Evolutionary conservation across 1,140 invertebrate genomes (phyloP).

Genomic region (Drosophila obscura): DNA sequence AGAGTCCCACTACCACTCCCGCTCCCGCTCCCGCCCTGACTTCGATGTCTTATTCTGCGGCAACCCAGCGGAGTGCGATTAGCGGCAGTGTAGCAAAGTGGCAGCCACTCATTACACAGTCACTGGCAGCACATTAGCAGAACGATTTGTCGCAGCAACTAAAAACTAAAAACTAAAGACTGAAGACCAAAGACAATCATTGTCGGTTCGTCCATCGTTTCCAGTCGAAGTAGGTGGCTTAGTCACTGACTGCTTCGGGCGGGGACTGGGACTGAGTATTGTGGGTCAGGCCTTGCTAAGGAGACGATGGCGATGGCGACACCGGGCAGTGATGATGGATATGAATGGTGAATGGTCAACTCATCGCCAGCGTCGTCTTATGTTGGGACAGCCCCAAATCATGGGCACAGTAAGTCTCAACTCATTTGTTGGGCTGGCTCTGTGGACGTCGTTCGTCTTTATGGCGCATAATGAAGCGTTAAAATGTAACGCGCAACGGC

Average conservation of each 20-base stretch:
- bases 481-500: constrained; percentile 76
- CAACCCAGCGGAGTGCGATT: constrained; percentile 24
- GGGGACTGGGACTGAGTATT: constrained; percentile 11
- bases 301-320: constrained; percentile 34
- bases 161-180: constrained; percentile 23
- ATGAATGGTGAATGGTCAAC: constrained; percentile 58
- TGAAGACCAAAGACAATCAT: constrained; percentile 36
- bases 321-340: constrained; percentile 57
- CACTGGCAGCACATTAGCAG: constrained; percentile 57
- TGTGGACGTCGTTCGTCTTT: constrained; percentile 42
- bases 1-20: too few species aligned
- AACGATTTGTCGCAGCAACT: constrained; percentile 52
- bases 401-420: constrained; percentile 68
- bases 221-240: constrained; percentile 20
- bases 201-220: constrained; percentile 35
- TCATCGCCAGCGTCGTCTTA: constrained; percentile 27
- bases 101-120: constrained; percentile 53
- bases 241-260: constrained; percentile 17
- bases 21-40: too few species aligned
- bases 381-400: constrained; percentile 41
- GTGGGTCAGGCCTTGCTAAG: constrained; percentile 29
- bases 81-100: constrained; percentile 23
- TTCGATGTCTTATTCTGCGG: neutral
- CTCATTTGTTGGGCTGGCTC: constrained; percentile 47
- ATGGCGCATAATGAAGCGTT: constrained; percentile 79